Percentiles rank a stretch among this genome's conserved stretches.
Conservation (phyloP, 2,113 vertebrate species). For the Tragelaphus strepsiceros region DNA sequence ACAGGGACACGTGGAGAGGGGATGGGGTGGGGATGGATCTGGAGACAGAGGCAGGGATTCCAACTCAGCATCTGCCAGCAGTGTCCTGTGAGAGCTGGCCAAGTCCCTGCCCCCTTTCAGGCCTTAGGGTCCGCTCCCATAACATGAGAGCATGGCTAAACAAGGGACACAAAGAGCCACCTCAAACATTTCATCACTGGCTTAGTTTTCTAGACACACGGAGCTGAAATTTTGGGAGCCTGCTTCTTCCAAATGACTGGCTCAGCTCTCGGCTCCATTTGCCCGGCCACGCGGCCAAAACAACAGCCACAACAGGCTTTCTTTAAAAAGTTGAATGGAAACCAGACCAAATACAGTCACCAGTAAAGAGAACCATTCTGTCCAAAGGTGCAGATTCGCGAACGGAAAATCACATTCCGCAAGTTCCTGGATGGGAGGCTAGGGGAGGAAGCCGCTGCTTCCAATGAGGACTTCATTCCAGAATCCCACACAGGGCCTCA, state of each 20-base stretch:
- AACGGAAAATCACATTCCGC: conserved; percentile 13
- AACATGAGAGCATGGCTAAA: background rate
- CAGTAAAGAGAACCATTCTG: background rate
- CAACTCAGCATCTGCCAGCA: no score
- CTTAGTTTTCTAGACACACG: background rate
- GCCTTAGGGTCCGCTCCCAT: background rate
- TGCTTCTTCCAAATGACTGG: background rate
- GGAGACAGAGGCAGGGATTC: background rate
- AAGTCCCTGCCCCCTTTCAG: background rate
- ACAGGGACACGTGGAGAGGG: background rate
- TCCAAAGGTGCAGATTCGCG: background rate
- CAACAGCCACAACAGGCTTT: background rate
- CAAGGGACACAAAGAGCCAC: background rate
- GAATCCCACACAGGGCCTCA: conserved; percentile 55
- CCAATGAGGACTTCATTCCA: conserved; percentile 62
- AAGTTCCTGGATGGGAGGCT: background rate
- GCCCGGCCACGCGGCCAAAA: background rate
- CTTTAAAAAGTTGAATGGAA: conserved; percentile 29
- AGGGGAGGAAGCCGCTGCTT: conserved; percentile 18
- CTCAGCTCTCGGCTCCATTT: background rate
- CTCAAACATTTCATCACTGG: background rate
- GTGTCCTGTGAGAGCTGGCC: background rate
- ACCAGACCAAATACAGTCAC: background rate
- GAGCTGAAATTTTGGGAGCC: background rate
- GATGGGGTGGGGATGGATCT: accelerated